Base-by-base conservation (phyloP, 2,113 vertebrate genomes). In the Silurus glanis region DNA sequence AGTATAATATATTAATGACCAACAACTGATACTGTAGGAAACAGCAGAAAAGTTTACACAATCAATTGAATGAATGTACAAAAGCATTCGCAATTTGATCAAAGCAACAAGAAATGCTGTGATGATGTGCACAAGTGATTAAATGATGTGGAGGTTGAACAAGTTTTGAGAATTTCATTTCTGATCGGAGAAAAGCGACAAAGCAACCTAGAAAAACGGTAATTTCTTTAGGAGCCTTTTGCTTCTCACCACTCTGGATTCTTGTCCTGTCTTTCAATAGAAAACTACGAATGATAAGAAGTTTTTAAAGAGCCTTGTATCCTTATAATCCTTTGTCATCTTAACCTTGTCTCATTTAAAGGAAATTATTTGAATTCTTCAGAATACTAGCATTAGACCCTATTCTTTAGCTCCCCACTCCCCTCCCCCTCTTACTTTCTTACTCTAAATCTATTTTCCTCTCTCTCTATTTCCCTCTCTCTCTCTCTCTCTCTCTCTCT, bases 401-500 rank as follows among this genome's bases (percentile, higher is more conserved):
- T 66, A 49, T 82, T 61, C 1, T 49, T 62, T 62, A 81, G 17
- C 80, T 90, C 86, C 64, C 45, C 69, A 47, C 14, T 9, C 45
- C 59, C 17, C 67, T 61, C 49, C 37, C 28, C 17, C 76, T 45
- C 7, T 28, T 10, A 28, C 51, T 71, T 59, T 23, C 45, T 79
- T 8, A 16, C 19, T 85, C 69, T 62, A 21, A 23, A 21, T 75
- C 61, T 25, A 53, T 72, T 25, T 19, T 51, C 17, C 82, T 51
- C 10, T 53, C 23, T 53, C 37, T 84, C 66, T 47, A 51, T 72
- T 25, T 90, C 88, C 53, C 28, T 81, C 61, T 25, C 62, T 72
- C 49, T 19, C 62, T n/a, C 82, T 56, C 10, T 55, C n/a, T 53
- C 37, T 84, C 66, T 47, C 66, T 72, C 69, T 90, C 88, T 61